A percentile compares a stretch with the other conserved stretches of the same genome.
Conservation (phyloP, 2,888 invertebrate genomes). For the Agrenia bidenticulata region DNA sequence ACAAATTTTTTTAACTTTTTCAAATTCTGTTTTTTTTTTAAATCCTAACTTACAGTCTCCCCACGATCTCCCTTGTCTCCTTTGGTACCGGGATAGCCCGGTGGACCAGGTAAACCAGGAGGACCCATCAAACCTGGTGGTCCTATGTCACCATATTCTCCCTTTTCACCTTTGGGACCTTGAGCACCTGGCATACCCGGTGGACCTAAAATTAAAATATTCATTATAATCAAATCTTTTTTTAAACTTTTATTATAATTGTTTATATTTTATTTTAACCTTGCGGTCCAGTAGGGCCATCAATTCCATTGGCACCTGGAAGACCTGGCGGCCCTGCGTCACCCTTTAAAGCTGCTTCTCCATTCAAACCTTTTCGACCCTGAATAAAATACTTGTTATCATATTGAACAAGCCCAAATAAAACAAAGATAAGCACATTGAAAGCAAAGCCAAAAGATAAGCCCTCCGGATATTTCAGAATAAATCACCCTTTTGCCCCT, state of each 20-base stretch:
- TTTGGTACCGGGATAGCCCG: constrained; percentile 75
- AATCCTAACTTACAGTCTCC: constrained; percentile 60
- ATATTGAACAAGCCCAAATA: constrained; percentile 12
- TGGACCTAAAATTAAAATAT: constrained; percentile 60
- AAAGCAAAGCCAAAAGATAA: constrained; percentile 20
- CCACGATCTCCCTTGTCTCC: constrained; percentile 91
- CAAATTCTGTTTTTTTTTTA: constrained; percentile 12
- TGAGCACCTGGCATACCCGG: constrained; percentile 74
- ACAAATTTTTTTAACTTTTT: too few species aligned
- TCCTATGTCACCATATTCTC: constrained; percentile 84
- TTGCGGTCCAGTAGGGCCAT: constrained; percentile 79
- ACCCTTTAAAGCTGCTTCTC: constrained; percentile 65
- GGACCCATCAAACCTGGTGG: constrained; percentile 93
- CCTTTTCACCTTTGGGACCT: constrained; percentile 36
- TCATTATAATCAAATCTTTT: not conserved
- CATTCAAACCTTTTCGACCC: constrained; percentile 62
- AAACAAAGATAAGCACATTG: not conserved
- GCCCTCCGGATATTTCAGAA: too few species aligned
- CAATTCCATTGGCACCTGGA: constrained; percentile 71
- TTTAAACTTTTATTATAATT: too few species aligned
- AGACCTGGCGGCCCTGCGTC: constrained; percentile 62
- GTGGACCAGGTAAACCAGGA: constrained; percentile 48
- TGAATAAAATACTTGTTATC: constrained; percentile 53
- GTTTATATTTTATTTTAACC: constrained; percentile 56
- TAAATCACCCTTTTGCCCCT: constrained; percentile 83